These are phyloP conservation scores for Pherbina coryleti DNA, from an alignment of 2,888 invertebrate genomes.

Conservation along the genomic window DNA sequence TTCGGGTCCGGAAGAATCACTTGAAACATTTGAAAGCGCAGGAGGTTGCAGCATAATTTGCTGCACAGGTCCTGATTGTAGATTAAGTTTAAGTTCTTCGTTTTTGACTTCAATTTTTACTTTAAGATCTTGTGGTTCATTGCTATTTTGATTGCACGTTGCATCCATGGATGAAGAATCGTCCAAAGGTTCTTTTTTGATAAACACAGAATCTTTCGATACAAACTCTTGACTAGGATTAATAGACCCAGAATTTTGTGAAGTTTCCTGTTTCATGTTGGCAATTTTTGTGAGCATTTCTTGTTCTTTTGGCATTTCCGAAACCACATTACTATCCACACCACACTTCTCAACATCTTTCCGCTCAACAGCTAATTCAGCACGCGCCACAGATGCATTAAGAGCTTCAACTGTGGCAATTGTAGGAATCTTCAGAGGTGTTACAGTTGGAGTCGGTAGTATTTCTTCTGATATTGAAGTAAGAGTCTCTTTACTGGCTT, in stretches of 20 bases:
- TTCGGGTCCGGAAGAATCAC: conserved; percentile 25
- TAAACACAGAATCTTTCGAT: conserved; percentile 74
- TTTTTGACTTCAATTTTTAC: conserved; percentile 78
- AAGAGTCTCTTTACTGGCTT: conserved; percentile 3
- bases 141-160: conserved; percentile 69
- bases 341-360: conserved; percentile 63
- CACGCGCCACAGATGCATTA: conserved; percentile 60
- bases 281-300: conserved; percentile 68
- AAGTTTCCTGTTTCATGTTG: conserved; percentile 68
- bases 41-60: conserved; percentile 52
- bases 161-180: conserved; percentile 68
- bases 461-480: not conserved
- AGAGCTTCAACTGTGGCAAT: conserved; percentile 62
- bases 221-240: conserved; percentile 49
- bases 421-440: conserved; percentile 61
- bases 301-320: conserved; percentile 62
- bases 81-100: conserved; percentile 63
- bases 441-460: conserved; percentile 37
- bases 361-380: conserved; percentile 37
- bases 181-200: conserved; percentile 70
- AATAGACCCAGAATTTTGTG: conserved; percentile 50
- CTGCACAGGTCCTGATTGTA: conserved; percentile 59
- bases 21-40: conserved; percentile 24
- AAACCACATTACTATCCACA: conserved; percentile 44
- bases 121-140: conserved; percentile 80